phyloP scores from a whole-genome alignment of 2,888 invertebrate genomes.

The Neria commutata region DNA sequence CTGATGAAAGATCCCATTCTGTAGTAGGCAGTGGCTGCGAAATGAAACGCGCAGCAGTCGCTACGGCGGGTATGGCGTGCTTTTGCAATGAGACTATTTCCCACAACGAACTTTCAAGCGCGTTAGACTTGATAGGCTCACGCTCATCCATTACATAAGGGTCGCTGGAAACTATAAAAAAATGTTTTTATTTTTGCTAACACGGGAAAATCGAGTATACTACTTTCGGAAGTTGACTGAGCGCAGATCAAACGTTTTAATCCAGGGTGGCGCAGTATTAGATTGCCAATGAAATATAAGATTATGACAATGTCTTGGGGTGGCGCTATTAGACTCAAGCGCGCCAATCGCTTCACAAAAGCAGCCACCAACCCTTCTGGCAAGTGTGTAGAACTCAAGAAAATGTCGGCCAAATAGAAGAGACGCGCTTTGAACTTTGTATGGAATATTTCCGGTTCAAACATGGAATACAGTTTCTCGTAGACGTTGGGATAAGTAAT shows the following conservation, averaged over 20 bases:
- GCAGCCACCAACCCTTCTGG: constrained; percentile 91
- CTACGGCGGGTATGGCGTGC: constrained; percentile 75
- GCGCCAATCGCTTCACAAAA: constrained; percentile 86
- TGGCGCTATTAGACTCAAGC: constrained; percentile 83
- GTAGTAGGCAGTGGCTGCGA: constrained; percentile 70
- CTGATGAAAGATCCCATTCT: constrained; percentile 72
- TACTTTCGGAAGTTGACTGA: constrained; percentile 61
- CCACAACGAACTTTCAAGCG: constrained; percentile 91
- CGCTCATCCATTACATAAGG: constrained; percentile 85
- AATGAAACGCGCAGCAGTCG: constrained; percentile 75
- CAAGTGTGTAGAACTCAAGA: constrained; percentile 91
- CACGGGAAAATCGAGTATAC: constrained; percentile 7
- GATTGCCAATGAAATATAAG: constrained; percentile 82
- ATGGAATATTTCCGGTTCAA: constrained; percentile 88
- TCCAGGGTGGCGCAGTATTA: constrained; percentile 84
- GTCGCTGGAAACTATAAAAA: constrained; percentile 65
- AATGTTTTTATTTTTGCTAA: not conserved
- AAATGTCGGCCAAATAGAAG: constrained; percentile 86
- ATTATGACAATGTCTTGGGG: constrained; percentile 79
- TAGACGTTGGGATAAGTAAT: constrained; percentile 96
- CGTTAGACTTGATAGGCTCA: constrained; percentile 79
- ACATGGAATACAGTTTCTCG: constrained; percentile 91
- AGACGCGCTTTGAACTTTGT: constrained; percentile 88
- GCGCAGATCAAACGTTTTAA: constrained; percentile 72
- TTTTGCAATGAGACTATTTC: constrained; percentile 81